Percentiles rank a stretch among this genome's conserved stretches.
Evolutionary conservation across 2,797 vertebrate species (phyloP).

Genomic region (Nasua narica): DNA sequence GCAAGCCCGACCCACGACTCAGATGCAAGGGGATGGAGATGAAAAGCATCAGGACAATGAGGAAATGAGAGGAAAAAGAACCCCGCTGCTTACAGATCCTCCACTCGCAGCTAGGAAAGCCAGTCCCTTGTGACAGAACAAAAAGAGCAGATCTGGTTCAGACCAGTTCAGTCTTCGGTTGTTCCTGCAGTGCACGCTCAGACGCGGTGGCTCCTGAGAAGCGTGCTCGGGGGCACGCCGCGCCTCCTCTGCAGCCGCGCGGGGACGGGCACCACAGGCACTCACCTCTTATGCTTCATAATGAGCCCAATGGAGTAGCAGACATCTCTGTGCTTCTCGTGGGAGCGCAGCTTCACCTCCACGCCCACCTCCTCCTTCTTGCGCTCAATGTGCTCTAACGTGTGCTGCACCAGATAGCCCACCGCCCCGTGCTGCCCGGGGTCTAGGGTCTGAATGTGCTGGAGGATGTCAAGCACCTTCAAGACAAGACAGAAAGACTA

Average conservation of each 20-base stretch:
- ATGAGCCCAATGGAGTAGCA: conserved; percentile 94
- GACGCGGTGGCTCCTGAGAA: background rate
- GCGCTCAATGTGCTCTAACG: conserved; percentile 96
- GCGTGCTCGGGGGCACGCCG: fast-evolving
- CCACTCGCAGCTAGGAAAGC: background rate
- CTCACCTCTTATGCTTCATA: conserved; percentile 98
- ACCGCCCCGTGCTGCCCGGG: conserved; percentile 96
- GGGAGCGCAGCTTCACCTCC: conserved; percentile 91
- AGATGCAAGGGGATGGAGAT: fast-evolving
- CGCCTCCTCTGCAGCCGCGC: fast-evolving
- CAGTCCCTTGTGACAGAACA: background rate
- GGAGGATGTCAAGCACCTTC: conserved; percentile 98
- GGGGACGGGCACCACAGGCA: fast-evolving
- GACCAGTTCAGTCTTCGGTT: background rate
- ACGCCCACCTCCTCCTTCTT: conserved; percentile 92
- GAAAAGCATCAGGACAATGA: fast-evolving
- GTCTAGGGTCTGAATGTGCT: conserved; percentile 96
- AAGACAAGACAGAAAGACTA: conserved; percentile 70
- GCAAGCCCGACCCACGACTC: too few species aligned
- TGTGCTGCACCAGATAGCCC: conserved; percentile 97
- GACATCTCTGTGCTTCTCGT: conserved; percentile 91
- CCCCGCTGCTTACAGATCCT: background rate
- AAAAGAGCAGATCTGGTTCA: fast-evolving
- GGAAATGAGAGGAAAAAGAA: background rate
- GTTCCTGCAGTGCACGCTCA: fast-evolving